Evolutionary conservation across 2,797 vertebrate genomes (phyloP).

Genomic region (Toxotes lorentzi): DNA sequence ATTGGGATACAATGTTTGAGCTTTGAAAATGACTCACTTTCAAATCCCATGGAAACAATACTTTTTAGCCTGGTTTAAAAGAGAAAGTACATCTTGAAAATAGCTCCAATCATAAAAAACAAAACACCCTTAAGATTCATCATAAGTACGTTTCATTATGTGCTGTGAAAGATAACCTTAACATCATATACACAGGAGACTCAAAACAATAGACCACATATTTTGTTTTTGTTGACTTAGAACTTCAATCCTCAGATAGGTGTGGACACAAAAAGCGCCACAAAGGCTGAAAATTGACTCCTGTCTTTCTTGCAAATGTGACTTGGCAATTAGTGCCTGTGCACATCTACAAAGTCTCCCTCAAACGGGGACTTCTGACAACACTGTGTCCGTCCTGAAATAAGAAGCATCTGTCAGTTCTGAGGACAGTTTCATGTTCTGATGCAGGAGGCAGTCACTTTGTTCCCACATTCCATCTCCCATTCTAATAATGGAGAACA

Average conservation of each 20-base stretch:
- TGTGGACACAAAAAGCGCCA: slow-evolving; percentile 78
- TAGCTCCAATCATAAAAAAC: slow-evolving; percentile 77
- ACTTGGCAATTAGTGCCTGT: slow-evolving; percentile 87
- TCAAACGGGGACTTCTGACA: slow-evolving; percentile 87
- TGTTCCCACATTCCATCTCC: slow-evolving; percentile 85
- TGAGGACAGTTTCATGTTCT: slow-evolving; percentile 88
- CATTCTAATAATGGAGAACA: slow-evolving; percentile 85
- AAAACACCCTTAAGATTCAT: slow-evolving; percentile 81
- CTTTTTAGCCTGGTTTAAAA: slow-evolving; percentile 76
- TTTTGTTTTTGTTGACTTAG: slow-evolving; percentile 82
- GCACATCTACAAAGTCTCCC: slow-evolving; percentile 85
- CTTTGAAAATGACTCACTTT: slow-evolving; percentile 82
- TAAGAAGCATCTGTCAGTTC: slow-evolving; percentile 90
- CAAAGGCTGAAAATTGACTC: slow-evolving; percentile 84
- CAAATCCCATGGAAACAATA: slow-evolving; percentile 80
- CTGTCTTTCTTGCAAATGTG: slow-evolving; percentile 85
- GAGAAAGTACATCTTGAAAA: slow-evolving; percentile 80
- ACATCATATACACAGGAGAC: slow-evolving; percentile 80
- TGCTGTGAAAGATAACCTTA: slow-evolving; percentile 76
- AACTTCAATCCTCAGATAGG: slow-evolving; percentile 81
- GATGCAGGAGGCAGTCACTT: slow-evolving; percentile 84
- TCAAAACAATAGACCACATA: slow-evolving; percentile 74
- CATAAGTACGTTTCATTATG: slow-evolving; percentile 74
- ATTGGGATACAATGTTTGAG: slow-evolving; percentile 75
- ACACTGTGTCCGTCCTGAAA: slow-evolving; percentile 84